Evolutionary conservation across 2,797 vertebrate species (phyloP).

Genomic region (Lepus oiostolus): DNA sequence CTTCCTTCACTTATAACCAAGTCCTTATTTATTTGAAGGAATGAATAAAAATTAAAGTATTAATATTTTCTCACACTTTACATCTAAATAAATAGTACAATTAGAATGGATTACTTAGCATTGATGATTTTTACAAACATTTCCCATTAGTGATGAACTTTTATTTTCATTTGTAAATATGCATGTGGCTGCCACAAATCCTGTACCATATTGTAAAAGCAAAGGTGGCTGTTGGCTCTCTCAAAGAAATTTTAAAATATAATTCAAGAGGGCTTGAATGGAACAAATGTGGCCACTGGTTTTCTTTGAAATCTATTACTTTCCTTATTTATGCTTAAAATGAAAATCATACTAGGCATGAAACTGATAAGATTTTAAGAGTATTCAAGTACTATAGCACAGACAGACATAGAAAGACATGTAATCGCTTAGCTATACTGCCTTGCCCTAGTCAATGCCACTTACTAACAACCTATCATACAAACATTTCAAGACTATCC

Average conservation of each 20-base stretch:
- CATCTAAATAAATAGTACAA: slow-evolving; percentile 33
- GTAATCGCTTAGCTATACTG: slow-evolving; percentile 15
- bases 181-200: slow-evolving; percentile 14
- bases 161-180: slow-evolving; percentile 57
- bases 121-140: background rate
- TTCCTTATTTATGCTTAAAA: slow-evolving; percentile 67
- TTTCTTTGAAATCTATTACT: slow-evolving; percentile 57
- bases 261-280: slow-evolving; percentile 26
- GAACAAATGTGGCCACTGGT: background rate
- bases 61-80: slow-evolving; percentile 48
- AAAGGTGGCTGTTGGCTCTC: background rate
- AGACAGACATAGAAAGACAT: slow-evolving; percentile 45
- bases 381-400: background rate
- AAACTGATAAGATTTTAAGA: slow-evolving; percentile 62
- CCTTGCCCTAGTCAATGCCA: slow-evolving; percentile 53
- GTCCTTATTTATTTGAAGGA: slow-evolving; percentile 46
- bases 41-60: slow-evolving; percentile 11
- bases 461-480: slow-evolving; percentile 53
- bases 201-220: slow-evolving; percentile 35
- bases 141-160: slow-evolving; percentile 29
- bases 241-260: slow-evolving; percentile 55
- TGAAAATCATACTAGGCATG: slow-evolving; percentile 59
- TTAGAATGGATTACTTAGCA: slow-evolving; percentile 14
- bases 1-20: background rate
- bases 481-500: slow-evolving; percentile 64